Conservation (phyloP, 2,797 vertebrate genomes). For the Delichon dasypus region DNA sequence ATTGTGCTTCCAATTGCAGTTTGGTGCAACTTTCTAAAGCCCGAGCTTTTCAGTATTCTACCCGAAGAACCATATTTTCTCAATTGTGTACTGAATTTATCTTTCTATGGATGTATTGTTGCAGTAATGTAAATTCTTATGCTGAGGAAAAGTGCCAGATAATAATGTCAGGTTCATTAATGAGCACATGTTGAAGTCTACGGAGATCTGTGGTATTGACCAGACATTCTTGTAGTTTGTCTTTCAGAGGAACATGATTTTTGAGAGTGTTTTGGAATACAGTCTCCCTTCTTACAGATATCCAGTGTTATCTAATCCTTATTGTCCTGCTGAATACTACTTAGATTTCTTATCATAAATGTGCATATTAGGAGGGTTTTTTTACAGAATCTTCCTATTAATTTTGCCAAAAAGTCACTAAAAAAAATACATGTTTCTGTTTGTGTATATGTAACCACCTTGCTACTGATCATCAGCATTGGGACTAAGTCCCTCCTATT, state of each 20-base stretch:
- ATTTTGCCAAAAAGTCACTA: not conserved
- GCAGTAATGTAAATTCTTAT: not conserved
- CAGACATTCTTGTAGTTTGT: not conserved
- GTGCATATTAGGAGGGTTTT: not conserved
- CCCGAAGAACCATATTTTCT: not conserved
- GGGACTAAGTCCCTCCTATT: not conserved
- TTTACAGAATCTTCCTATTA: not conserved
- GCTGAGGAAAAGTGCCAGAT: not conserved
- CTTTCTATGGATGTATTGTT: not conserved
- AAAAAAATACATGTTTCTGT: not conserved
- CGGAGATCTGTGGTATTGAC: fast-evolving
- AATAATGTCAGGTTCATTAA: not conserved
- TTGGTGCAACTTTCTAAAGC: not conserved
- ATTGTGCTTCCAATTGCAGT: not conserved
- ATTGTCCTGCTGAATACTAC: not conserved
- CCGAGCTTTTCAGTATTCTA: not conserved
- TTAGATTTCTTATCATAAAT: not conserved
- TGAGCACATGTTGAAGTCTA: not conserved
- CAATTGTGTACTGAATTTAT: not conserved
- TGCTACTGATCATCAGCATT: not conserved
- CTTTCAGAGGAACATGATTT: not conserved
- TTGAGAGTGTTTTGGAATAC: not conserved
- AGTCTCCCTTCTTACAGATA: not conserved
- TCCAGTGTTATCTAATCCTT: not conserved
- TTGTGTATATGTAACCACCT: not conserved